Conservation (phyloP, 1,140 invertebrate species). For the Panagrolaimus sp. region DNA sequence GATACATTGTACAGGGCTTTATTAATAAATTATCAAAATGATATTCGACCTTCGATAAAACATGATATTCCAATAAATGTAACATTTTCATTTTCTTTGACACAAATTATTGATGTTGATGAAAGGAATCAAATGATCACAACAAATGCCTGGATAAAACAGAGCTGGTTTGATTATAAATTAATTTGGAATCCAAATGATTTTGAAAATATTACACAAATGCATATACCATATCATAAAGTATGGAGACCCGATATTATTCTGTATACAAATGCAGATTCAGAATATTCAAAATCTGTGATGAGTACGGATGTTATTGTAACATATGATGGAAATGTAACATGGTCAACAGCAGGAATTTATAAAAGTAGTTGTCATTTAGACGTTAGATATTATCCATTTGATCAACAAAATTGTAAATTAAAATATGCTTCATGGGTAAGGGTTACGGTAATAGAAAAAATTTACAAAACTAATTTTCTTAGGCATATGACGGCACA, state of each 20-base stretch:
- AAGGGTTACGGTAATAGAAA: too few species aligned
- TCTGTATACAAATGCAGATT: constrained; percentile 58
- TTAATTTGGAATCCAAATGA: constrained; percentile 83
- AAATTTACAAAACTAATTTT: too few species aligned
- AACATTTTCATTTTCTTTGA: constrained; percentile 57
- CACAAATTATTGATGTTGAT: constrained; percentile 60
- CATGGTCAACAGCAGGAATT: constrained; percentile 63
- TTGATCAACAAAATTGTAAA: constrained; percentile 61
- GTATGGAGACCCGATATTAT: constrained; percentile 58
- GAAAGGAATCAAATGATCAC: constrained; percentile 69
- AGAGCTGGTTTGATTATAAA: constrained; percentile 93
- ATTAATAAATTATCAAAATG: constrained; percentile 46
- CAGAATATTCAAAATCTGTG: constrained; percentile 49
- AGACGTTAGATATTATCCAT: constrained; percentile 64
- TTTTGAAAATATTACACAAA: constrained; percentile 82
- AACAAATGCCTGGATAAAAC: constrained; percentile 79
- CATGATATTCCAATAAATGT: constrained; percentile 50
- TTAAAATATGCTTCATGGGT: constrained; percentile 82
- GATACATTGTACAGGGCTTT: constrained; percentile 47
- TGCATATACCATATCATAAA: constrained; percentile 72
- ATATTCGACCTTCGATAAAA: constrained; percentile 47
- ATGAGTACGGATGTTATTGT: constrained; percentile 63
- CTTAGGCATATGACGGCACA: constrained; percentile 88
- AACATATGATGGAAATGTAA: constrained; percentile 62
- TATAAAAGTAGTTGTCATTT: constrained; percentile 63